Percentiles rank a stretch among this genome's conserved stretches.
Conservation (phyloP, 1,140 invertebrate species). For the Branchinecta lindahli region DNA sequence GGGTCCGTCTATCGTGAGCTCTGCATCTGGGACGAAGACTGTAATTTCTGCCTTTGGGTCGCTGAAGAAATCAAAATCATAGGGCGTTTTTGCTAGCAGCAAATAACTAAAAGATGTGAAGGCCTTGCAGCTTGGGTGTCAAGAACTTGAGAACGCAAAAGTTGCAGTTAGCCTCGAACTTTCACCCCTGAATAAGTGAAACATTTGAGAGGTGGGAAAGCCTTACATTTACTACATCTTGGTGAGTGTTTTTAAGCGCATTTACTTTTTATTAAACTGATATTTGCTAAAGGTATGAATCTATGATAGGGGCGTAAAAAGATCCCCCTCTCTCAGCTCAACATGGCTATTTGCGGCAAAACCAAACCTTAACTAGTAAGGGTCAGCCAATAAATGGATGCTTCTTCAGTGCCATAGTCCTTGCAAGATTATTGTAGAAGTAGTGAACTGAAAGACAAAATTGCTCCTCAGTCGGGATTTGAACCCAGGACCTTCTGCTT, state of each 20-base stretch:
- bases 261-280: neutral
- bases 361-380: neutral
- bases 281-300: conserved; percentile 10
- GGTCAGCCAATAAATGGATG: too few species aligned
- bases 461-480: too few species aligned
- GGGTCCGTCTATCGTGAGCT: conserved; percentile 42
- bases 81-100: neutral
- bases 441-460: too few species aligned
- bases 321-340: neutral
- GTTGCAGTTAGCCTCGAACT: too few species aligned
- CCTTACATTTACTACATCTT: too few species aligned
- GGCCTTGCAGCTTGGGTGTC: too few species aligned
- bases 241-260: neutral
- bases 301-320: neutral
- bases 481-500: too few species aligned
- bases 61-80: conserved; percentile 50
- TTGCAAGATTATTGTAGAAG: too few species aligned
- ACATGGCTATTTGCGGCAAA: neutral
- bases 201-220: too few species aligned
- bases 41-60: conserved; percentile 76
- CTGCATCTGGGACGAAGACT: conserved; percentile 64
- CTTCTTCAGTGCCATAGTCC: too few species aligned
- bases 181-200: too few species aligned
- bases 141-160: too few species aligned
- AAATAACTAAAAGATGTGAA: neutral